A percentile compares a stretch with the other conserved stretches of the same genome.
Evolutionary conservation across 2,113 vertebrate species (phyloP).

Genomic region (Gobiocypris rarus): DNA sequence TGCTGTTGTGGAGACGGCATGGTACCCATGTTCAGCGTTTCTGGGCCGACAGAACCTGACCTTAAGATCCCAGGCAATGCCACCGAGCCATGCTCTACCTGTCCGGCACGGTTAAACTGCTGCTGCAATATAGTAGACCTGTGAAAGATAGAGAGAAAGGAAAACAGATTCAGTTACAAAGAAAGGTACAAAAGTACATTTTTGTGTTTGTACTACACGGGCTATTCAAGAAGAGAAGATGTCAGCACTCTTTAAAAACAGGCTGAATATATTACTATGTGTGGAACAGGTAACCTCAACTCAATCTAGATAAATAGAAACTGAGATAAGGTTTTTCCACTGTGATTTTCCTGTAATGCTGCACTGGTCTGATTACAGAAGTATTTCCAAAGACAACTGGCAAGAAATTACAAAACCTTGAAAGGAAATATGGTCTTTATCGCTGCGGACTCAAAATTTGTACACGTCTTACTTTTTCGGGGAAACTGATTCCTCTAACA

Average conservation of each 20-base stretch:
- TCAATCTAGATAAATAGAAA: constrained; percentile 21
- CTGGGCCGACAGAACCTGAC: constrained; percentile 89
- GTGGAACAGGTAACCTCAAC: constrained; percentile 23
- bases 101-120: constrained; percentile 91
- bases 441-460: neutral
- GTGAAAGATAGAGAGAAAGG: neutral
- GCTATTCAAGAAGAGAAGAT: neutral
- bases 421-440: constrained; percentile 14
- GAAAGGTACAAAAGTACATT: constrained; percentile 1
- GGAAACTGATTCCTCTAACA: constrained; percentile 96
- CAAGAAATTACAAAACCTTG: constrained; percentile 16
- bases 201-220: neutral
- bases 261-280: neutral
- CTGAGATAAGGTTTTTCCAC: constrained; percentile 25
- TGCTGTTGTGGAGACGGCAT: constrained; percentile 97
- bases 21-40: constrained; percentile 91
- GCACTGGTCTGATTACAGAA: neutral
- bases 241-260: neutral
- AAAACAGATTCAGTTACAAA: neutral
- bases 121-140: constrained; percentile 96
- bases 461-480: constrained; percentile 88
- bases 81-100: constrained; percentile 90
- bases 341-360: neutral
- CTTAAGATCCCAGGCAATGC: constrained; percentile 93
- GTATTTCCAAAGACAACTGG: constrained; percentile 12